phyloP scores from a whole-genome alignment of 2,113 vertebrate species.

The Platichthys flesus region DNA sequence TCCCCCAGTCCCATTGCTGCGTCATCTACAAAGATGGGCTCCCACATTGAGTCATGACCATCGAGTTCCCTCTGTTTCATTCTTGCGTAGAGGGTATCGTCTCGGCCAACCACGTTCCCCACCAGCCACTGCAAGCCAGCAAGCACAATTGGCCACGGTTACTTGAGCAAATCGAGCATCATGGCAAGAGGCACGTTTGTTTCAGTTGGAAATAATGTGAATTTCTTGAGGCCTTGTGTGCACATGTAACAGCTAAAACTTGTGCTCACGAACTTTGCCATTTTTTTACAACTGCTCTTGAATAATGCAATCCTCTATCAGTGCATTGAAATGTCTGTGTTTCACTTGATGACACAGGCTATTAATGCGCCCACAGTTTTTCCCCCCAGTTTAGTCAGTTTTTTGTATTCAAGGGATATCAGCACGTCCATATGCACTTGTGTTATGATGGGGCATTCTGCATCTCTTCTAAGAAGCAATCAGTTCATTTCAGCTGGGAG shows the following conservation, averaged over 20 bases:
- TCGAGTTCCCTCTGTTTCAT: conserved; percentile 86
- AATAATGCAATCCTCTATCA: background rate
- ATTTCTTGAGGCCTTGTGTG: no score
- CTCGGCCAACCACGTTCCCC: conserved; percentile 85
- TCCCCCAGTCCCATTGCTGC: conserved; percentile 83
- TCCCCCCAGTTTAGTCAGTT: background rate
- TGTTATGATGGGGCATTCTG: conserved; percentile 1
- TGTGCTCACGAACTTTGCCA: background rate
- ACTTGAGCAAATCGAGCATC: no score
- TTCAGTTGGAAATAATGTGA: no score
- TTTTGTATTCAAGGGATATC: conserved; percentile 8
- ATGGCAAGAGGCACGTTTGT: no score
- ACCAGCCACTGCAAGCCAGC: conserved; percentile 82
- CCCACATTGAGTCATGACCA: conserved; percentile 85
- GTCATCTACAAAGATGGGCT: conserved; percentile 86
- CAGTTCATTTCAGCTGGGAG: conserved; percentile 5
- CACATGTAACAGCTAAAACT: no score
- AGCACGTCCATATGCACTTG: background rate
- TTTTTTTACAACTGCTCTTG: background rate
- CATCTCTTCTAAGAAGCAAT: conserved; percentile 11
- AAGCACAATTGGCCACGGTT: conserved; percentile 40
- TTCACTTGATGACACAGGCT: background rate
- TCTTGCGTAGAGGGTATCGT: conserved; percentile 84
- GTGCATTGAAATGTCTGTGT: background rate
- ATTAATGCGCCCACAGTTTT: background rate